Evolutionary conservation across 2,113 vertebrate genomes (phyloP).

Genomic region (Mesitornis unicolor): DNA sequence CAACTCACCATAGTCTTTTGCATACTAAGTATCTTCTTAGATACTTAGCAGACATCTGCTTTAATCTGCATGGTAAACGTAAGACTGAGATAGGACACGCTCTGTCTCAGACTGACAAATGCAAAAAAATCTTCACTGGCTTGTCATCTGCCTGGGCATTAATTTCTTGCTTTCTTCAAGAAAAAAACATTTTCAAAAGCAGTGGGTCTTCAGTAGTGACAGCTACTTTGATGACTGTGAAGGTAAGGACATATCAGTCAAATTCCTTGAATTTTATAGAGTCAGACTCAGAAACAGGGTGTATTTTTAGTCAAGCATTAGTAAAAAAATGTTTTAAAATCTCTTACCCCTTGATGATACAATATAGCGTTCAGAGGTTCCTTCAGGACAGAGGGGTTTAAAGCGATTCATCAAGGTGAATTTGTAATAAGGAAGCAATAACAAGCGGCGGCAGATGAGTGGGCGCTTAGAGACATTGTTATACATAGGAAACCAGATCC

Average conservation of each 20-base stretch:
- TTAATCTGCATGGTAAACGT: background rate
- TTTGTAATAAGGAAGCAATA: background rate
- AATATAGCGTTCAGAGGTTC: background rate
- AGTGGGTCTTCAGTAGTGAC: background rate
- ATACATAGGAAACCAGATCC: background rate
- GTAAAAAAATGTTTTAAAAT: background rate
- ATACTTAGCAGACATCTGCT: background rate
- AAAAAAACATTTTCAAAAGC: background rate
- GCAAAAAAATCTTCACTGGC: background rate
- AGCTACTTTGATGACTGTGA: background rate
- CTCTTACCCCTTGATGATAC: background rate
- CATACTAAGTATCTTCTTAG: background rate
- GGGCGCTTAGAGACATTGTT: background rate
- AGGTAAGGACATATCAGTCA: background rate
- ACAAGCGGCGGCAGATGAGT: background rate
- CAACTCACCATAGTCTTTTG: background rate
- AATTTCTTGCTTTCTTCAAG: background rate
- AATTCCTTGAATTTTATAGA: background rate
- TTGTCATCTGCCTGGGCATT: background rate
- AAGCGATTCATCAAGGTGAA: background rate
- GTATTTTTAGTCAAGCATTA: background rate
- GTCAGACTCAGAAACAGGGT: background rate
- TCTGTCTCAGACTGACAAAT: background rate
- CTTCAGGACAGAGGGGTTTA: background rate
- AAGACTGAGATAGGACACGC: background rate